Evolutionary conservation across 2,113 vertebrate species (phyloP).

Genomic region (Apodemus speciosus): DNA sequence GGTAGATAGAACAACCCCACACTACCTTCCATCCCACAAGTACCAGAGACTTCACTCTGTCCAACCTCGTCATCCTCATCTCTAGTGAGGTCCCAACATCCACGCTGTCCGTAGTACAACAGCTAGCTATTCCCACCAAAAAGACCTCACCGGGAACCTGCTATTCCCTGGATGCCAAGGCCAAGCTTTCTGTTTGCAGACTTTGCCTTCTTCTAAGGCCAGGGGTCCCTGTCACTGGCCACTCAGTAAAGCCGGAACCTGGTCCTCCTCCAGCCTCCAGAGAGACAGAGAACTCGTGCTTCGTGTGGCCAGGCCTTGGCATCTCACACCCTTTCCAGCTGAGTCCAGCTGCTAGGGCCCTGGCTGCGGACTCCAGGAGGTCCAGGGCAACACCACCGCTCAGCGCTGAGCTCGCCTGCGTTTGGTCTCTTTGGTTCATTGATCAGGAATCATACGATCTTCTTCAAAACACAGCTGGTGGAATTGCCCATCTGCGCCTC

Average conservation of each 20-base stretch:
- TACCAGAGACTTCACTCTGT: not conserved
- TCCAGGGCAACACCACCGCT: conserved; percentile 62
- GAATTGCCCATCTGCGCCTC: conserved; percentile 65
- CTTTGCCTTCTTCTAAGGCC: conserved; percentile 3
- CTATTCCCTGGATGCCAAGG: not conserved
- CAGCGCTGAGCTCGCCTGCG: conserved; percentile 36
- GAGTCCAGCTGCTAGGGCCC: conserved; percentile 53
- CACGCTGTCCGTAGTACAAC: not conserved
- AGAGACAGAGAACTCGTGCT: not conserved
- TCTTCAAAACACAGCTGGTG: conserved; percentile 75
- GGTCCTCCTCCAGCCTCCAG: not conserved
- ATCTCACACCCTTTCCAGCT: not conserved
- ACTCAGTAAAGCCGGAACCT: not conserved
- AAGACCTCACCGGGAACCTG: not conserved
- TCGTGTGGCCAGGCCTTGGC: not conserved
- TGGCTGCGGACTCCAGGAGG: conserved; percentile 48
- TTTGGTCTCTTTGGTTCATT: conserved; percentile 71
- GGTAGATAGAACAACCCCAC: not conserved
- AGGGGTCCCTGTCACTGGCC: not conserved
- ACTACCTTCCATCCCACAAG: not conserved
- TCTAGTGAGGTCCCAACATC: not conserved
- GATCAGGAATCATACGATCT: conserved; percentile 74
- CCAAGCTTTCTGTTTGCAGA: not conserved
- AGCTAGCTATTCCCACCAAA: not conserved
- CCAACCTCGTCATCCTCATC: not conserved